Percentiles rank a stretch among this genome's conserved stretches.
phyloP scores from a whole-genome alignment of 2,113 vertebrate genomes.

The mouse (Mus musculus) region DNA sequence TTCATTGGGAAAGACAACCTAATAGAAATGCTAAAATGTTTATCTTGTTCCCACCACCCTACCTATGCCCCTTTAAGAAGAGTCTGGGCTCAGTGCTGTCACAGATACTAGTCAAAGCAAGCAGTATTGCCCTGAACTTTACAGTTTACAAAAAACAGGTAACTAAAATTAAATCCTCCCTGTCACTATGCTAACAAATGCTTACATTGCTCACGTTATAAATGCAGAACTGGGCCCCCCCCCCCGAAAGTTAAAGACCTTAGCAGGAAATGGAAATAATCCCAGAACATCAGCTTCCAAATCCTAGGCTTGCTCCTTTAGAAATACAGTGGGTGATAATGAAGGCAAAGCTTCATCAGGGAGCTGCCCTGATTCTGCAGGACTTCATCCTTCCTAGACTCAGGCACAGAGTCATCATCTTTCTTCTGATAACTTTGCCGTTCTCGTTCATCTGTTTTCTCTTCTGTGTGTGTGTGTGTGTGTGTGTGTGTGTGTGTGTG shows the following conservation, averaged over 20 bases:
- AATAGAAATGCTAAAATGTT: background rate
- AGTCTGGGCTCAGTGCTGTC: background rate
- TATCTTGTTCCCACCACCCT: background rate
- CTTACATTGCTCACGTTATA: background rate
- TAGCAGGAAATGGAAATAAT: conserved; percentile 32
- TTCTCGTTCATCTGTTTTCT: background rate
- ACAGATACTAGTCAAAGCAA: background rate
- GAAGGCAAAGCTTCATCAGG: background rate
- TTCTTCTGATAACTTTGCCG: background rate
- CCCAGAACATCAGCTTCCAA: conserved; percentile 1
- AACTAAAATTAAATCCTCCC: conserved; percentile 11
- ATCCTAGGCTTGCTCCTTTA: background rate
- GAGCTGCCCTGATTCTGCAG: background rate
- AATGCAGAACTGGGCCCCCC: background rate
- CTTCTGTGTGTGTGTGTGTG: background rate
- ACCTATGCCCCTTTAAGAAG: background rate
- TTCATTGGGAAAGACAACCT: background rate
- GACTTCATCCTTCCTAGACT: background rate
- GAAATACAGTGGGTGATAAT: background rate
- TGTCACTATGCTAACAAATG: conserved; percentile 4
- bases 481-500: background rate
- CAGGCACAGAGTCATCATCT: background rate
- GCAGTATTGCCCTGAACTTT: background rate
- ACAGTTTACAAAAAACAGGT: background rate
- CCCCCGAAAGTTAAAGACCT: background rate